phyloP scores from a whole-genome alignment of 2,888 invertebrate genomes.

The Hypena proboscidalis region DNA sequence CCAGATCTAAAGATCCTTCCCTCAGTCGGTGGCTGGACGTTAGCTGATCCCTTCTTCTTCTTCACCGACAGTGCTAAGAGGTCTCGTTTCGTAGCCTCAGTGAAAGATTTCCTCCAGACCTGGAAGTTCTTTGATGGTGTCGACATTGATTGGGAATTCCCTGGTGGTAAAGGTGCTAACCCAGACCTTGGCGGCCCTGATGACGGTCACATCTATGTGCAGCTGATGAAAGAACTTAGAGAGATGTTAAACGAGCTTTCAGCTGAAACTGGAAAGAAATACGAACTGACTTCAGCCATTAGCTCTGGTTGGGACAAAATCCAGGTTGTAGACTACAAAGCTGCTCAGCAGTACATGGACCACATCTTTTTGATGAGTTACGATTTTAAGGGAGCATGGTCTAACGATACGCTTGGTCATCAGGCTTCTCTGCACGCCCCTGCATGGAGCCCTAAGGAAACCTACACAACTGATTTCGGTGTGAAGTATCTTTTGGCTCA shows the following conservation, averaged over 20 bases:
- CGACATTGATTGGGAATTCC: constrained; percentile 82
- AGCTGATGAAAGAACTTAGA: constrained; percentile 75
- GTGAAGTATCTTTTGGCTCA: constrained; percentile 75
- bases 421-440: constrained; percentile 76
- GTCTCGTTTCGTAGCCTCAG: constrained; percentile 73
- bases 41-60: constrained; percentile 81
- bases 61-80: constrained; percentile 73
- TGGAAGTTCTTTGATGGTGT: constrained; percentile 83
- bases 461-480: constrained; percentile 81
- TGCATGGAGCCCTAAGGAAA: constrained; percentile 73
- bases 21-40: constrained; percentile 79
- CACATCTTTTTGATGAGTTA: constrained; percentile 82
- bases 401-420: constrained; percentile 76
- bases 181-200: constrained; percentile 74
- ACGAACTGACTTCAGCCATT: constrained; percentile 80
- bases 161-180: constrained; percentile 80
- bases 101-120: constrained; percentile 76
- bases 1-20: constrained; percentile 78
- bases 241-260: constrained; percentile 75
- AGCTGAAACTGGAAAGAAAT: constrained; percentile 72
- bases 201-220: constrained; percentile 72
- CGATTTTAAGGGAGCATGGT: constrained; percentile 82
- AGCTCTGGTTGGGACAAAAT: constrained; percentile 82
- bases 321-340: constrained; percentile 77
- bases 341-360: constrained; percentile 79